These are phyloP conservation scores for Tringa solitaria DNA, from an alignment of 2,113 vertebrate species.

Conservation along the genomic window DNA sequence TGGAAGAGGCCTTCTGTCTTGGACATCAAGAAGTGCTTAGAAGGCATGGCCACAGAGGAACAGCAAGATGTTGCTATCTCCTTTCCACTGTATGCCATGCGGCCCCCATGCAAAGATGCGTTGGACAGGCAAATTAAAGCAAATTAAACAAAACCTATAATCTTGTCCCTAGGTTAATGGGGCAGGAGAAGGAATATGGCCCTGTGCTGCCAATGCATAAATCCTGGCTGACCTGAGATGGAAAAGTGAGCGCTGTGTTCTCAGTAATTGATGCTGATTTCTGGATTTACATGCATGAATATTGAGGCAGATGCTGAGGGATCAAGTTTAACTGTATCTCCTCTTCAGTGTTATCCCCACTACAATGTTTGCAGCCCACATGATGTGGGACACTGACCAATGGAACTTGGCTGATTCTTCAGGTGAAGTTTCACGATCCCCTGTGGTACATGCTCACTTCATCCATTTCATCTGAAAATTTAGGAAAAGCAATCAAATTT, in stretches of 20 bases:
- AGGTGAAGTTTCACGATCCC: neutral
- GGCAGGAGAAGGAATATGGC: neutral
- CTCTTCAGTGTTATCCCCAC: neutral
- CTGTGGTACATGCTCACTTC: rapidly evolving
- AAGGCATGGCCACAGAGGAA: neutral
- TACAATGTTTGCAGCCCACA: neutral
- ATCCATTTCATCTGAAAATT: neutral
- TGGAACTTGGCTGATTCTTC: neutral
- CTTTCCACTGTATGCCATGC: neutral
- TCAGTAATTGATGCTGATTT: neutral
- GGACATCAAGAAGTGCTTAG: neutral
- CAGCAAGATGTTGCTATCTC: neutral
- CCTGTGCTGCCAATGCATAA: rapidly evolving
- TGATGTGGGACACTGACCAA: neutral
- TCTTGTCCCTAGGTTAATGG: rapidly evolving
- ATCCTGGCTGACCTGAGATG: neutral
- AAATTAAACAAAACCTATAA: neutral
- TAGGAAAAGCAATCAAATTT: neutral
- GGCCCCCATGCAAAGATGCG: rapidly evolving
- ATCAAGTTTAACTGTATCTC: neutral
- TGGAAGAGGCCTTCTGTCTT: neutral
- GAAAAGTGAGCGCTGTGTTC: neutral
- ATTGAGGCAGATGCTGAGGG: neutral
- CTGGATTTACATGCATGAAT: neutral
- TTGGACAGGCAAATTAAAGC: neutral